These are phyloP conservation scores for Drosophila nasuta DNA, from an alignment of 1,140 invertebrate genomes.

Conservation along the genomic window DNA sequence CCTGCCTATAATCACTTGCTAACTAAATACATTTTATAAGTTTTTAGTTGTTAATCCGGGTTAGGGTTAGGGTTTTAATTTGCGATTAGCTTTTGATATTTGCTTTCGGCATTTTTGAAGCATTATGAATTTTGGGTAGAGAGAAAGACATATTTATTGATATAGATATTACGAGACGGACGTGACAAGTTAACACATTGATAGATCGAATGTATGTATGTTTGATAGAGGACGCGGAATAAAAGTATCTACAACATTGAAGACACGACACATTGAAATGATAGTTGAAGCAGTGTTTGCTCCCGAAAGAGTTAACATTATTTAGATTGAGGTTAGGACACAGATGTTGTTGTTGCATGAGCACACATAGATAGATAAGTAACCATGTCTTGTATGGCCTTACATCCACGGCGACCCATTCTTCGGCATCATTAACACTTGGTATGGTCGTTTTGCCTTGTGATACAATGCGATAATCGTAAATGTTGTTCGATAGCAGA, in stretches of 20 bases:
- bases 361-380: slow-evolving; percentile 56
- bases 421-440: slow-evolving; percentile 97
- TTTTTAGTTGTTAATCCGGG: slow-evolving; percentile 24
- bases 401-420: slow-evolving; percentile 97
- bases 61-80: slow-evolving; percentile 44
- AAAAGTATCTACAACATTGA: slow-evolving; percentile 29
- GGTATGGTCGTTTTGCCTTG: slow-evolving; percentile 98
- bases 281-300: background rate
- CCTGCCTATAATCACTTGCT: slow-evolving; percentile 47
- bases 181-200: slow-evolving; percentile 32
- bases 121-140: slow-evolving; percentile 53
- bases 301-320: slow-evolving; percentile 32
- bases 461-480: slow-evolving; percentile 96
- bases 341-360: slow-evolving; percentile 11
- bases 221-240: slow-evolving; percentile 3
- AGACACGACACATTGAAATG: slow-evolving; percentile 13
- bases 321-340: slow-evolving; percentile 44
- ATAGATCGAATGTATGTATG: slow-evolving; percentile 12
- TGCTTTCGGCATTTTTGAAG: slow-evolving; percentile 39
- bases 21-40: background rate
- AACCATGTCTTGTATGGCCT: slow-evolving; percentile 85
- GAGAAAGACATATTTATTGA: slow-evolving; percentile 1
- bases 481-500: slow-evolving; percentile 89
- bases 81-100: slow-evolving; percentile 10
- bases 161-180: slow-evolving; percentile 17